Evolutionary conservation across 2,888 invertebrate species (phyloP).

Genomic region (Junonia oenone): DNA sequence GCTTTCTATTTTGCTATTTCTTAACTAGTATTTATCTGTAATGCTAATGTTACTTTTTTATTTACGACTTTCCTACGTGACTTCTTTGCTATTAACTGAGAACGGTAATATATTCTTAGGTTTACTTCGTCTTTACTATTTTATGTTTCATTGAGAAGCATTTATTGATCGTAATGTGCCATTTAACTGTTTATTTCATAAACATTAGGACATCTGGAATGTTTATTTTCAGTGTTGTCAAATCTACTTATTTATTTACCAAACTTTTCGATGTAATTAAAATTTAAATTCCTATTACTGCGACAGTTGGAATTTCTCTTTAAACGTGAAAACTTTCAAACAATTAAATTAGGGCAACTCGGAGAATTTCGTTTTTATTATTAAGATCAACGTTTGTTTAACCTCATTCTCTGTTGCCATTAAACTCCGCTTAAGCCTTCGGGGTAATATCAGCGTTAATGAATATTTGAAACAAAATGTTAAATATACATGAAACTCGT

Average conservation of each 20-base stretch:
- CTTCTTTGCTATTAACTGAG: too few species aligned
- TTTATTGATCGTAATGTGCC: background rate
- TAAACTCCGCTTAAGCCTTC: background rate
- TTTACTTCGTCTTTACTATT: background rate
- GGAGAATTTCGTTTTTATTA: background rate
- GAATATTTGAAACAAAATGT: too few species aligned
- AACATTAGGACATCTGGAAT: background rate
- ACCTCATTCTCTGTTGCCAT: background rate
- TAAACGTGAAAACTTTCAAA: background rate
- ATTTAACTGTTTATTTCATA: background rate
- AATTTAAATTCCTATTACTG: background rate
- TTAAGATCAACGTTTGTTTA: background rate
- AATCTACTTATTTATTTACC: background rate
- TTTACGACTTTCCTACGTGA: background rate
- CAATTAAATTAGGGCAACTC: background rate
- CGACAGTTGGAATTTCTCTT: background rate
- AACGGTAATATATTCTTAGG: too few species aligned
- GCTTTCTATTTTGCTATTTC: constrained; percentile 15
- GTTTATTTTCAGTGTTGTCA: background rate
- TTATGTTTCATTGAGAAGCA: background rate
- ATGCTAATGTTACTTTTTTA: background rate
- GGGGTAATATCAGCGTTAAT: background rate
- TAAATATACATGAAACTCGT: too few species aligned
- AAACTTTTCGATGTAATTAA: background rate
- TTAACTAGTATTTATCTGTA: constrained; percentile 1